Evolutionary conservation across 2,888 invertebrate species (phyloP).

Genomic region (Anodontia alba): DNA sequence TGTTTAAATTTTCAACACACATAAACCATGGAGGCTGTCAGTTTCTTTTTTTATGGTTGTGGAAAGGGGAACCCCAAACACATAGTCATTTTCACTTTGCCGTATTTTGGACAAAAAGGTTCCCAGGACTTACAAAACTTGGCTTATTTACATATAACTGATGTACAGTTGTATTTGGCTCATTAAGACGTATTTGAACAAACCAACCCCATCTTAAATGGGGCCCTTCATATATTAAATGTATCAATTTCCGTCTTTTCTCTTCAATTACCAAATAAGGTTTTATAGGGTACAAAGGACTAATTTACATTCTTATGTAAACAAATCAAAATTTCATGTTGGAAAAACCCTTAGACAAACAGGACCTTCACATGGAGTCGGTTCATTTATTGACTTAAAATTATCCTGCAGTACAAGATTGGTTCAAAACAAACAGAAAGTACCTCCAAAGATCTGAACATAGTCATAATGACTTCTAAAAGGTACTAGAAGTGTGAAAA

Average conservation of each 20-base stretch:
- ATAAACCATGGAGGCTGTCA: too few relatives aligned
- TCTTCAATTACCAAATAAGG: neutral
- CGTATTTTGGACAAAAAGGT: too few relatives aligned
- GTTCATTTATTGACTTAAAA: constrained; percentile 2
- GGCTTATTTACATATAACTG: too few relatives aligned
- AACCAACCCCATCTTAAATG: neutral
- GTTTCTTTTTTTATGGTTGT: too few relatives aligned
- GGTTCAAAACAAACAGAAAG: constrained; percentile 1
- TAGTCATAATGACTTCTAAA: neutral
- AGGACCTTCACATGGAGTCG: neutral
- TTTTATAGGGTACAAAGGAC: neutral
- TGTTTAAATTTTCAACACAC: too few relatives aligned
- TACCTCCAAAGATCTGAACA: neutral
- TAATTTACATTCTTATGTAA: constrained; percentile 5
- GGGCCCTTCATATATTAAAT: neutral
- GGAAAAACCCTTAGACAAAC: constrained; percentile 9
- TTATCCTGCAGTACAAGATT: neutral
- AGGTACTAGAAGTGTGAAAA: neutral
- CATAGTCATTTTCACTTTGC: too few relatives aligned
- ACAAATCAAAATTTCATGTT: constrained; percentile 5
- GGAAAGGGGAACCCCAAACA: too few relatives aligned
- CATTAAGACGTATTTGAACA: neutral
- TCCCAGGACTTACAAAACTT: too few relatives aligned
- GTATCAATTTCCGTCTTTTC: constrained; percentile 3
- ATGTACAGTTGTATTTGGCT: too few relatives aligned